A percentile compares a stretch with the other conserved stretches of the same genome.
Evolutionary conservation across 2,888 invertebrate genomes (phyloP).

Genomic region (Endotricha flammealis): DNA sequence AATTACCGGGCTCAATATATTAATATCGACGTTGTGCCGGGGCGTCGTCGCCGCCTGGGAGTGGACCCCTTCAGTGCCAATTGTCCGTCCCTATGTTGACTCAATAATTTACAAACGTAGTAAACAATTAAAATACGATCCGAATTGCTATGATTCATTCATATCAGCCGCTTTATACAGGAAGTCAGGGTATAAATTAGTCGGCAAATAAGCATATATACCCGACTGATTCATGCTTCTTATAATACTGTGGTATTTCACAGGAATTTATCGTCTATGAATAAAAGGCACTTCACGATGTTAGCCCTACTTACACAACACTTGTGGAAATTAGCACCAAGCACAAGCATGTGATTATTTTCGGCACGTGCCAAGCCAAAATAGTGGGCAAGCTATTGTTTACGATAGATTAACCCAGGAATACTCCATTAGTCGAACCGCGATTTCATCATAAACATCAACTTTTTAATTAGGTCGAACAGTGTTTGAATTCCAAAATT

Average conservation of each 20-base stretch:
- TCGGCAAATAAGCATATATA: constrained; percentile 18
- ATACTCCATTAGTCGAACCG: constrained; percentile 32
- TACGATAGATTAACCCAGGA: constrained; percentile 24
- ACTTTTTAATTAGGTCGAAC: constrained; percentile 20
- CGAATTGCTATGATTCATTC: constrained; percentile 15
- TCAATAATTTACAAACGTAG: constrained; percentile 5
- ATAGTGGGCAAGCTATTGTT: constrained; percentile 10
- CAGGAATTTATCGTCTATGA: constrained; percentile 9
- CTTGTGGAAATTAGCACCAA: constrained; percentile 6
- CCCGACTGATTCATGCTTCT: constrained; percentile 16
- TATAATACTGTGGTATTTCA: constrained; percentile 9
- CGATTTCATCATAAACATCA: constrained; percentile 38
- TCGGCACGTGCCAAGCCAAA: constrained; percentile 8
- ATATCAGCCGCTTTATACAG: constrained; percentile 10
- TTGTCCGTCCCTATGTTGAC: constrained; percentile 2
- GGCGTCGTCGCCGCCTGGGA: constrained; percentile 14
- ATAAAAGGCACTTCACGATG: constrained; percentile 6
- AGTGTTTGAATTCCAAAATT: too few relatives aligned
- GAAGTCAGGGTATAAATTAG: constrained; percentile 18
- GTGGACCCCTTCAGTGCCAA: constrained; percentile 10
- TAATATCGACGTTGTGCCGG: constrained; percentile 36
- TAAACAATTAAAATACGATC: constrained; percentile 4
- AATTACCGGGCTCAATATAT: constrained; percentile 49
- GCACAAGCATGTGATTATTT: constrained; percentile 8
- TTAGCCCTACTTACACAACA: constrained; percentile 6